A percentile compares a stretch with the other conserved stretches of the same genome.
Evolutionary conservation across 37 sponge, comb jelly and placozoan genomes (phyloP).

Genomic region (Agelas oroides): DNA sequence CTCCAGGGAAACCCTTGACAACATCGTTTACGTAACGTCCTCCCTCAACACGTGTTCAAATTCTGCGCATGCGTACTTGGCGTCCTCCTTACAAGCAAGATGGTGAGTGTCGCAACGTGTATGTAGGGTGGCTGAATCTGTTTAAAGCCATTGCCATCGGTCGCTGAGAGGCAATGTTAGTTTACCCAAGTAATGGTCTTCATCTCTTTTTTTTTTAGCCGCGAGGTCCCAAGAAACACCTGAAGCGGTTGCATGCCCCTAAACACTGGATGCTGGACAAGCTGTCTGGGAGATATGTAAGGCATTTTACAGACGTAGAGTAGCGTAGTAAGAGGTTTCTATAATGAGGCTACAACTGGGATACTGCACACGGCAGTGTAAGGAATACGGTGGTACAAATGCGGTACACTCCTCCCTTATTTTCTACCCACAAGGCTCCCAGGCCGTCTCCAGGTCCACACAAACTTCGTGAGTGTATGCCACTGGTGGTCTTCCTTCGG

Average conservation of each 20-base stretch:
- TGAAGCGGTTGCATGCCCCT: slow-evolving; percentile 98
- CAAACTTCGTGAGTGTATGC: slow-evolving; percentile 95
- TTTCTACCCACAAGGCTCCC: no score
- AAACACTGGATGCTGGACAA: slow-evolving; percentile 99
- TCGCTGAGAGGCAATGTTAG: no score
- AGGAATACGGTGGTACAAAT: no score
- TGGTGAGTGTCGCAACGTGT: no score
- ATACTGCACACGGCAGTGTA: no score
- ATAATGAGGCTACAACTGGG: no score
- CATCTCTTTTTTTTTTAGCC: slow-evolving; percentile 48
- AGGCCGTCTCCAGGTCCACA: slow-evolving; percentile 96
- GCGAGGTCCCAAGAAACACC: slow-evolving; percentile 98
- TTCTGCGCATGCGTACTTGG: not conserved
- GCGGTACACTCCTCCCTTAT: no score
- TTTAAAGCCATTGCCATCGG: not conserved
- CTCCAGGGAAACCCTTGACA: not conserved
- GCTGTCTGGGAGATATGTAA: slow-evolving; percentile 92
- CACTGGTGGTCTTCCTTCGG: slow-evolving; percentile 92
- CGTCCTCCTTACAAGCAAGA: not conserved
- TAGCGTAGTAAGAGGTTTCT: no score
- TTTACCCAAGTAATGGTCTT: not conserved
- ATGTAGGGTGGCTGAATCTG: no score
- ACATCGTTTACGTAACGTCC: not conserved
- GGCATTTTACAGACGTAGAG: no score
- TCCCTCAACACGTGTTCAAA: not conserved